Percentiles rank a stretch among this genome's conserved stretches.
Conservation (phyloP, 2,797 vertebrate species). For the Acipenser ruthenus region DNA sequence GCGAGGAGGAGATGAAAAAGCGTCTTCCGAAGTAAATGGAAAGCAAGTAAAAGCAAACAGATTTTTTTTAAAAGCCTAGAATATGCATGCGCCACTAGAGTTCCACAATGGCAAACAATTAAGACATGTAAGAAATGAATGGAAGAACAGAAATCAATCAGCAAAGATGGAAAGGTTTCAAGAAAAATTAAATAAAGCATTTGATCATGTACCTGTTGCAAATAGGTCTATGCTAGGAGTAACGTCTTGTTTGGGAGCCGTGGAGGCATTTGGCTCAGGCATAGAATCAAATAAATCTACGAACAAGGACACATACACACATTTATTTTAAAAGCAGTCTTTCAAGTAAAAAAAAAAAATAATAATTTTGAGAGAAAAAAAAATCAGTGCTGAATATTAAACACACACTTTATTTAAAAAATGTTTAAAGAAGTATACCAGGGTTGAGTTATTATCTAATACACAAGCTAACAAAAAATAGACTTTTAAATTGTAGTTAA, state of each 20-base stretch:
- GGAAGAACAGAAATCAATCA: conserved; percentile 40
- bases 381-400: neutral
- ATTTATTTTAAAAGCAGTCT: neutral
- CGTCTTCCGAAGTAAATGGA: conserved; percentile 62
- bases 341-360: conserved; percentile 8
- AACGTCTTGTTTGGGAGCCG: conserved; percentile 78
- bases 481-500: neutral
- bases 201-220: conserved; percentile 78
- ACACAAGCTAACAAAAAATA: neutral
- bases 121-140: conserved; percentile 41
- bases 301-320: conserved; percentile 63
- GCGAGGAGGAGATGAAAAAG: conserved; percentile 69
- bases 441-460: neutral
- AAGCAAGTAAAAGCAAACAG: conserved; percentile 43
- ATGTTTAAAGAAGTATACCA: neutral
- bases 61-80: neutral
- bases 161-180: conserved; percentile 50
- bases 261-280: conserved; percentile 63
- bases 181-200: conserved; percentile 48
- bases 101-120: conserved; percentile 58
- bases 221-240: conserved; percentile 85
- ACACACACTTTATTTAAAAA: neutral
- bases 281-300: conserved; percentile 89
- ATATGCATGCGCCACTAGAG: conserved; percentile 34
- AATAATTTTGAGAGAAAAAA: neutral